Conservation (phyloP, 2,797 vertebrate genomes). For the Eulemur albifrons region DNA sequence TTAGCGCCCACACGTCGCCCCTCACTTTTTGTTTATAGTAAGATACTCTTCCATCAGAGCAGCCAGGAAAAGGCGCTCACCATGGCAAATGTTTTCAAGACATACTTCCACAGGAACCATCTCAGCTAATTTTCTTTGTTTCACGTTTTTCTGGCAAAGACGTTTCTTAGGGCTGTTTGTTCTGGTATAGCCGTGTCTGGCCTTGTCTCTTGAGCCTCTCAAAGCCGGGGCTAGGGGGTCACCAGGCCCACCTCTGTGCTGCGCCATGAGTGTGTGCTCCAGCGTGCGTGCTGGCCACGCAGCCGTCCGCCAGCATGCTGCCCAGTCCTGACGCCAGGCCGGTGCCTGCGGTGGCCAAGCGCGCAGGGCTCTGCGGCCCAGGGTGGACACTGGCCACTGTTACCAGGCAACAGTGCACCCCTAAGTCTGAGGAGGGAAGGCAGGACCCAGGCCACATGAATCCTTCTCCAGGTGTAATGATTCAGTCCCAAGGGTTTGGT, state of each 20-base stretch:
- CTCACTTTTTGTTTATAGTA: not conserved
- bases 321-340: not conserved
- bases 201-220: not conserved
- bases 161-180: not conserved
- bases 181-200: not conserved
- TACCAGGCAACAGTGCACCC: too few relatives aligned
- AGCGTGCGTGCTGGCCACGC: not conserved
- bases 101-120: not conserved
- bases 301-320: not conserved
- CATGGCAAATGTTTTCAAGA: not conserved
- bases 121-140: not conserved
- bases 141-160: not conserved
- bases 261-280: not conserved
- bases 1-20: not conserved
- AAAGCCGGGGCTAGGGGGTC: not conserved
- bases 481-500: not conserved
- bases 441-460: not conserved
- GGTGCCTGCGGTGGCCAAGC: not conserved
- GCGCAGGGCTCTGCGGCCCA: not conserved
- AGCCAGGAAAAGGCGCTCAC: not conserved
- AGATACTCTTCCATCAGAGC: not conserved
- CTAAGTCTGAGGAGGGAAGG: not conserved
- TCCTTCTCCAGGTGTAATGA: not conserved
- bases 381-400: fast-evolving
- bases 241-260: not conserved